Conservation (phyloP, 2,888 invertebrate genomes). For the Glaucopsyche alexis region DNA sequence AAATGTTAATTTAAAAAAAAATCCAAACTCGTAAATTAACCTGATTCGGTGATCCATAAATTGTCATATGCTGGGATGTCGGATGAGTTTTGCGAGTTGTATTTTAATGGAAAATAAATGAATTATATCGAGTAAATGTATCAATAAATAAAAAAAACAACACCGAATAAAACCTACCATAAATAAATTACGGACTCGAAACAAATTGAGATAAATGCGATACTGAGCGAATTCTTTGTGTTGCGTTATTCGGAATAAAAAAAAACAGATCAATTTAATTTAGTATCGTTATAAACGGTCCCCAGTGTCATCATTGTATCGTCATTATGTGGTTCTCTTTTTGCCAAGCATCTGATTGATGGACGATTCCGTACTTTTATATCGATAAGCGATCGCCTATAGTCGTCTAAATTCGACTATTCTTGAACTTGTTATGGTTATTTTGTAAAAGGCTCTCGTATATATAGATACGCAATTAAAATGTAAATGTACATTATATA, state of each 20-base stretch:
- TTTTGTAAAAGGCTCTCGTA: too few species aligned
- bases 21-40: not conserved
- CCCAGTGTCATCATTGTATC: conserved; percentile 16
- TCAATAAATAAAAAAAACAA: conserved; percentile 56
- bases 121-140: conserved; percentile 63
- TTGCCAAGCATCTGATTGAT: not conserved
- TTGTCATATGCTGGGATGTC: conserved; percentile 63
- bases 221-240: conserved; percentile 35
- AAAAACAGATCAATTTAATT: conserved; percentile 3
- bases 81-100: conserved; percentile 57
- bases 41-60: conserved; percentile 62
- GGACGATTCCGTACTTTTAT: not conserved
- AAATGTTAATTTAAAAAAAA: not conserved
- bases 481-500: too few species aligned
- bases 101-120: conserved; percentile 54
- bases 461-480: too few species aligned
- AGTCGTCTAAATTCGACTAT: too few species aligned
- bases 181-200: conserved; percentile 50
- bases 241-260: conserved; percentile 23
- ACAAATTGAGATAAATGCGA: conserved; percentile 58
- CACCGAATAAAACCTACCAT: conserved; percentile 41
- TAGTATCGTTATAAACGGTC: conserved; percentile 15
- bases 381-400: not conserved
- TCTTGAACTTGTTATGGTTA: too few species aligned
- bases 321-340: conserved; percentile 6